Conservation (phyloP, 2,888 invertebrate genomes). For the Nowickia ferox region DNA sequence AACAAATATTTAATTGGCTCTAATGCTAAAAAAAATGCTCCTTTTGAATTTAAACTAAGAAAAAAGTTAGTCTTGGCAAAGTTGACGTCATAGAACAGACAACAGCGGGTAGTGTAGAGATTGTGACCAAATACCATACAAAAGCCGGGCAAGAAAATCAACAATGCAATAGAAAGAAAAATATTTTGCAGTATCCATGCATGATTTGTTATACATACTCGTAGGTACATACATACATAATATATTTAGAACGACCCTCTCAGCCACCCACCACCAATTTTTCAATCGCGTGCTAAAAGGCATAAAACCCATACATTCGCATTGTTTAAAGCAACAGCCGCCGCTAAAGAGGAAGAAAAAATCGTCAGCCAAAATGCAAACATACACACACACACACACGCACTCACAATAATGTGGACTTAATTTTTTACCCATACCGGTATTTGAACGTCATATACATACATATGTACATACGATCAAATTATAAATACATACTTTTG, state of each 20-base stretch:
- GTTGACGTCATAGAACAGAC: slow-evolving; percentile 53
- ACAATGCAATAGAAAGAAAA: background rate
- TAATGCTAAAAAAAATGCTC: slow-evolving; percentile 22
- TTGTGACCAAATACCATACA: slow-evolving; percentile 42
- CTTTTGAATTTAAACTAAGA: slow-evolving; percentile 10
- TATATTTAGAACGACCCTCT: background rate
- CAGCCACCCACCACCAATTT: slow-evolving; percentile 32
- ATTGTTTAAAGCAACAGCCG: slow-evolving; percentile 68
- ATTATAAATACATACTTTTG: slow-evolving; percentile 67
- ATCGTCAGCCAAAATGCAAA: slow-evolving; percentile 30
- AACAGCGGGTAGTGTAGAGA: slow-evolving; percentile 14
- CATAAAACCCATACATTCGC: slow-evolving; percentile 46
- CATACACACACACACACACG: slow-evolving; percentile 1
- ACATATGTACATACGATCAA: slow-evolving; percentile 4
- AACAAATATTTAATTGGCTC: slow-evolving; percentile 2
- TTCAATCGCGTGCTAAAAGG: slow-evolving; percentile 64
- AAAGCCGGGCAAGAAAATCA: slow-evolving; percentile 28
- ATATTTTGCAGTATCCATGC: slow-evolving; percentile 46
- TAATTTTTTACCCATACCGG: slow-evolving; percentile 61
- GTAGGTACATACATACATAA: background rate
- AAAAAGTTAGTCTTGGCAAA: slow-evolving; percentile 17
- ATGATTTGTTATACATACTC: slow-evolving; percentile 56
- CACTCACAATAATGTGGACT: slow-evolving; percentile 22
- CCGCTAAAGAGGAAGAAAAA: slow-evolving; percentile 33
- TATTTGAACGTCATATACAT: slow-evolving; percentile 25